A percentile compares a stretch with the other conserved stretches of the same genome.
These are phyloP conservation scores for Scaptomyza reducta DNA, from an alignment of 2,888 invertebrate species.

Conservation along the genomic window DNA sequence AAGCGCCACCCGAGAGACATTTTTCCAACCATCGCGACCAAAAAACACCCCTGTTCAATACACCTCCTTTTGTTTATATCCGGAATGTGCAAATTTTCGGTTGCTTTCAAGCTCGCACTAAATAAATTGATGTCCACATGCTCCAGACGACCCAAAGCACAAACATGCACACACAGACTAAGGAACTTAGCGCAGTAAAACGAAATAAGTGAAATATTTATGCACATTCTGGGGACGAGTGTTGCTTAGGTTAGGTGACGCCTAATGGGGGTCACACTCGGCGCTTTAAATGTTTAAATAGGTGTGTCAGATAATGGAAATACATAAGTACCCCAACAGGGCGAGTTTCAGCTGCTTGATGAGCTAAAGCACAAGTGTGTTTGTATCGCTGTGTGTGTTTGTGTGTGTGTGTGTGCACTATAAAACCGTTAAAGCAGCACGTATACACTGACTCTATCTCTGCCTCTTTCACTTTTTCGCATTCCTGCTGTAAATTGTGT, in stretches of 20 bases:
- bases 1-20: conserved; percentile 30
- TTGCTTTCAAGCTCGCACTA: conserved; percentile 57
- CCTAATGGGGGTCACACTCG: conserved; percentile 81
- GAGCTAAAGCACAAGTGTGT: conserved; percentile 29
- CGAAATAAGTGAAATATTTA: conserved; percentile 76
- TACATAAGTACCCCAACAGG: conserved; percentile 68
- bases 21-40: conserved; percentile 29
- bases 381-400: neutral
- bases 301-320: conserved; percentile 81
- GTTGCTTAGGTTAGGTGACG: conserved; percentile 59
- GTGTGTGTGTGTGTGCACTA: neutral
- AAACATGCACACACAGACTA: conserved; percentile 10
- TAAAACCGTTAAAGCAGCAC: conserved; percentile 37
- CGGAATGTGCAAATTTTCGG: conserved; percentile 65
- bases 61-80: conserved; percentile 17
- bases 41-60: neutral
- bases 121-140: conserved; percentile 74
- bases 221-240: conserved; percentile 62
- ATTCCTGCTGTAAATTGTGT: conserved; percentile 39
- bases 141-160: conserved; percentile 54
- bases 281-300: conserved; percentile 81
- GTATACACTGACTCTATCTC: conserved; percentile 23
- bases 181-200: conserved; percentile 43
- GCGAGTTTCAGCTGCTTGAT: conserved; percentile 46
- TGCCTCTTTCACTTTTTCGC: neutral